Conservation (phyloP, 2,797 vertebrate species). For the Hirundo rustica region DNA sequence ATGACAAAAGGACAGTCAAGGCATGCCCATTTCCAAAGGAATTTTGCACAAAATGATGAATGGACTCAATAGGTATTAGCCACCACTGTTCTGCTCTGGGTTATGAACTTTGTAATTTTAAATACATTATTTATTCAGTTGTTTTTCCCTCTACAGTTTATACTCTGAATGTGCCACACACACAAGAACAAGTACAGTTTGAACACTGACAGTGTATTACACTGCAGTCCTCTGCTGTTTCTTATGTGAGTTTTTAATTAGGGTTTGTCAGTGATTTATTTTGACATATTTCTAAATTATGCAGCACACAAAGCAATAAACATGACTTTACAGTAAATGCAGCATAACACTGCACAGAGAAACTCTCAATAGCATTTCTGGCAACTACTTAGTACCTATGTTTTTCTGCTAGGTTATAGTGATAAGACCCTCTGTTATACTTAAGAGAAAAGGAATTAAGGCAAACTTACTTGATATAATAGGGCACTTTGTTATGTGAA, state of each 20-base stretch:
- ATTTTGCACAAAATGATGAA: neutral
- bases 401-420: neutral
- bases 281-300: neutral
- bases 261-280: neutral
- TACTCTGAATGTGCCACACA: neutral
- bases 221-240: neutral
- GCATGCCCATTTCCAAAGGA: accelerated
- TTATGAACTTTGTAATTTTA: neutral
- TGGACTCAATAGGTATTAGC: neutral
- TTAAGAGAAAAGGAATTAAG: slow-evolving; percentile 33
- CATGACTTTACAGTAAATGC: neutral
- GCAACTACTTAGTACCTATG: neutral
- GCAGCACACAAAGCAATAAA: neutral
- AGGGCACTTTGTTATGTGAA: slow-evolving; percentile 98
- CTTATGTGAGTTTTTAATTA: neutral
- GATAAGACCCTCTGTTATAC: neutral
- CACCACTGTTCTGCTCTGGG: neutral
- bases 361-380: neutral
- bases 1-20: neutral
- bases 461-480: slow-evolving; percentile 98
- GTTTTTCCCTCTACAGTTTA: neutral
- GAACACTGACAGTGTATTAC: neutral
- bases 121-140: neutral
- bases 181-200: neutral
- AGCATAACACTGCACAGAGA: neutral